A percentile compares a stretch with the other conserved stretches of the same genome.
Evolutionary conservation across 2,113 vertebrate species (phyloP).

Genomic region (Microtus richardsoni): DNA sequence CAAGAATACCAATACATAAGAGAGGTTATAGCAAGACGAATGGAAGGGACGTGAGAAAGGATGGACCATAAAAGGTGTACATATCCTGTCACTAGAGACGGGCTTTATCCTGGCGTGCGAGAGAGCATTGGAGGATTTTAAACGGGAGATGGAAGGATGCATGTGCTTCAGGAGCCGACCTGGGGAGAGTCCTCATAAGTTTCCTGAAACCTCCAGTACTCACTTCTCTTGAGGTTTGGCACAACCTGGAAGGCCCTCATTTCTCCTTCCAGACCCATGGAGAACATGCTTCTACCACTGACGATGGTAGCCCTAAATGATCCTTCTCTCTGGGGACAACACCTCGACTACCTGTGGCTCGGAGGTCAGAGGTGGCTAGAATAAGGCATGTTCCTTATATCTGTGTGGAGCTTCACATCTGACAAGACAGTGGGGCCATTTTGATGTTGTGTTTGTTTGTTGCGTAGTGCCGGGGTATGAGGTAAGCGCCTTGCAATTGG

Average conservation of each 20-base stretch:
- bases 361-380: background rate
- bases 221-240: background rate
- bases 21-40: background rate
- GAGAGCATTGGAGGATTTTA: background rate
- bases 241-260: background rate
- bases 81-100: accelerated
- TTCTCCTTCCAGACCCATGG: background rate
- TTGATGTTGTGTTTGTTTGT: background rate
- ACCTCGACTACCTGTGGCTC: background rate
- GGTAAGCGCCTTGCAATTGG: background rate
- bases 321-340: background rate
- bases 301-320: background rate
- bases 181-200: background rate
- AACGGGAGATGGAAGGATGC: background rate
- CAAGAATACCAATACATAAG: background rate
- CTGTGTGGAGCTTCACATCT: background rate
- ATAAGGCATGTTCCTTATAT: background rate
- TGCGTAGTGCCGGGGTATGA: background rate
- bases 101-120: background rate
- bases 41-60: background rate
- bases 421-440: background rate
- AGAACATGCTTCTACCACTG: background rate
- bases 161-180: background rate
- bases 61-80: background rate
- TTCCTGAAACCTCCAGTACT: background rate